Percentiles rank a stretch among this genome's conserved stretches.
Evolutionary conservation across 2,888 invertebrate genomes (phyloP).

Genomic region (Abrostola triplasia): DNA sequence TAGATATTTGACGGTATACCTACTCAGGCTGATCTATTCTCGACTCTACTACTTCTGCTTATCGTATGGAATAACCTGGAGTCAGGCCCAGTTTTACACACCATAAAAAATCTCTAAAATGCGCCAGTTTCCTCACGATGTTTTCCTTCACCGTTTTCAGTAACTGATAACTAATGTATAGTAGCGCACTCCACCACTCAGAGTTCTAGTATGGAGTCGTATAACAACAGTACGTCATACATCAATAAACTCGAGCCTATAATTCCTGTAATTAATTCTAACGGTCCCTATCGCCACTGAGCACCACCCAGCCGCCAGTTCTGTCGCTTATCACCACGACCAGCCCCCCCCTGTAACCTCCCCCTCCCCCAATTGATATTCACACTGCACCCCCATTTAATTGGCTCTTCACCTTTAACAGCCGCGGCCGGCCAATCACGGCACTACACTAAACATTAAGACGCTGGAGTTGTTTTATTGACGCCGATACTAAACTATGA

Average conservation of each 20-base stretch:
- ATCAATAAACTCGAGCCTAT: neutral
- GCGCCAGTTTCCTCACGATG: too few species aligned
- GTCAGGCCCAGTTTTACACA: too few species aligned
- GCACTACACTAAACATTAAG: conserved; percentile 15
- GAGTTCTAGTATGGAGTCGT: too few species aligned
- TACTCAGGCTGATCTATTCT: too few species aligned
- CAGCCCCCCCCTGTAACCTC: conserved; percentile 20
- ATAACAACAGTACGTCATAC: too few species aligned
- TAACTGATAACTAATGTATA: too few species aligned
- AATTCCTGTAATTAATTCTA: neutral
- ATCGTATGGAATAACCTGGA: too few species aligned
- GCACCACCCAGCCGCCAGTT: neutral
- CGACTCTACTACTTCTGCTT: too few species aligned
- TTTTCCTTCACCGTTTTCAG: too few species aligned
- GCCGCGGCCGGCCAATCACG: conserved; percentile 6
- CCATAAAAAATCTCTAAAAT: too few species aligned
- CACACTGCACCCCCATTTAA: conserved; percentile 13
- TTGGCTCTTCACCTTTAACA: conserved; percentile 7
- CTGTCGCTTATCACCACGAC: neutral
- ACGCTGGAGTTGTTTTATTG: neutral
- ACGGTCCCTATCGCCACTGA: neutral
- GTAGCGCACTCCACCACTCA: too few species aligned
- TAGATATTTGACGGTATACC: too few species aligned
- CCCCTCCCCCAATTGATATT: neutral
- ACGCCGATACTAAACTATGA: neutral